Evolutionary conservation across 1,140 invertebrate species (phyloP).

Genomic region (Ips nitidus): DNA sequence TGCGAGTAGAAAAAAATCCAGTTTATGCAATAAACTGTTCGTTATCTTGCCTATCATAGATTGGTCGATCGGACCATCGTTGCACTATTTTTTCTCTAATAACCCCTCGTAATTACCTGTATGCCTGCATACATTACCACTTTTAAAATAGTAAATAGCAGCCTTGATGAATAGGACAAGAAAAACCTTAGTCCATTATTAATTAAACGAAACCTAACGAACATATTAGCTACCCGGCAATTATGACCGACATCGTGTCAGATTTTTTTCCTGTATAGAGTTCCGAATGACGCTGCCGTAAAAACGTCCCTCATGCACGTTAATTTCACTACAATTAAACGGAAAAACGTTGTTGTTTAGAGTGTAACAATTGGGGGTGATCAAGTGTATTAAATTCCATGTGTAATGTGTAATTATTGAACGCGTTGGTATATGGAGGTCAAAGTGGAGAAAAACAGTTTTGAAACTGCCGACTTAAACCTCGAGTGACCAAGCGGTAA

Average conservation of each 20-base stretch:
- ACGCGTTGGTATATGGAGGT: no score
- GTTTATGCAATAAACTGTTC: neutral
- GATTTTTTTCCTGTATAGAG: neutral
- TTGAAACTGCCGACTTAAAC: neutral
- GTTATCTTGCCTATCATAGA: constrained; percentile 2
- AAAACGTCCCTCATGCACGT: constrained; percentile 7
- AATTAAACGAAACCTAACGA: neutral
- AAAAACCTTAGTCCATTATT: neutral
- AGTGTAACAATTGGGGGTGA: no score
- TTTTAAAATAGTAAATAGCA: neutral
- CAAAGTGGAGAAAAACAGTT: neutral
- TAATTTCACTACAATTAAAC: neutral
- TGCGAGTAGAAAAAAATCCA: no score
- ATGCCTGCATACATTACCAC: constrained; percentile 11
- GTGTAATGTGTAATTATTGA: no score
- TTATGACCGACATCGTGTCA: neutral
- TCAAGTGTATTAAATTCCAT: no score
- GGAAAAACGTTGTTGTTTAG: neutral
- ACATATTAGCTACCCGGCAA: constrained; percentile 1
- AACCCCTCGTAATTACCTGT: constrained; percentile 11
- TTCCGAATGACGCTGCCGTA: neutral
- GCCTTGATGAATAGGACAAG: constrained; percentile 2
- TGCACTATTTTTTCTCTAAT: constrained; percentile 1
- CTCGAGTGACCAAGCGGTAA: constrained; percentile 8
- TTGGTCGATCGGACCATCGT: neutral